Percentiles rank a stretch among this genome's conserved stretches.
Conservation (phyloP, 2,797 vertebrate species). For the Sparidentex hasta region DNA sequence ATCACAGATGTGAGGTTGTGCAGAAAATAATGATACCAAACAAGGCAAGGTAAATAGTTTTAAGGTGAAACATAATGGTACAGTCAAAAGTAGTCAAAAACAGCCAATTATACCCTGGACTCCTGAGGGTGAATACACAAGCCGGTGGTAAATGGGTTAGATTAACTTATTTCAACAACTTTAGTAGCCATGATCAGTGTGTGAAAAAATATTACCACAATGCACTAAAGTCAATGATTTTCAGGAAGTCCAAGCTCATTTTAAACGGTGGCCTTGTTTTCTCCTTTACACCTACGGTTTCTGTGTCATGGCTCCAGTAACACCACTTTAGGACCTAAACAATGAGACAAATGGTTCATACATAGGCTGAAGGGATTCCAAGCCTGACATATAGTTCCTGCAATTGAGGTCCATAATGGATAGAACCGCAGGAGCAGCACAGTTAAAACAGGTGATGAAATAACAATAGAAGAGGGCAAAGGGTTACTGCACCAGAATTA, state of each 20-base stretch:
- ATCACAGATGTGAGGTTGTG: too few species aligned
- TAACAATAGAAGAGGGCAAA: constrained; percentile 31
- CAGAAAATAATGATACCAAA: too few species aligned
- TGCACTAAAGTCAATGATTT: background rate
- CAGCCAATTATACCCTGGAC: too few species aligned
- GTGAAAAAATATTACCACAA: background rate
- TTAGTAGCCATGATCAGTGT: background rate
- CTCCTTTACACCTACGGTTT: background rate
- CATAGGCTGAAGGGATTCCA: constrained; percentile 47
- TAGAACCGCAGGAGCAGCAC: constrained; percentile 18
- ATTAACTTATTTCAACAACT: background rate
- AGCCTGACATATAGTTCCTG: constrained; percentile 60
- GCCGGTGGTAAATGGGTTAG: too few species aligned
- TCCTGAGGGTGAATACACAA: too few species aligned
- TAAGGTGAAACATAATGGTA: too few species aligned
- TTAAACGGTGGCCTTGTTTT: background rate
- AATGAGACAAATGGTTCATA: background rate
- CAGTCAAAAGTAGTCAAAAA: too few species aligned
- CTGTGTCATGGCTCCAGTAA: background rate
- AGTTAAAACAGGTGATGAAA: constrained; percentile 11
- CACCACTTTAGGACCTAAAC: background rate
- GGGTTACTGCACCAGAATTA: constrained; percentile 15
- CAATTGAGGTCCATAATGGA: constrained; percentile 31
- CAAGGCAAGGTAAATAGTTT: too few species aligned
- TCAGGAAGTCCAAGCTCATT: background rate